Evolutionary conservation across 2,888 invertebrate species (phyloP).

Genomic region (Parelbella ahira): DNA sequence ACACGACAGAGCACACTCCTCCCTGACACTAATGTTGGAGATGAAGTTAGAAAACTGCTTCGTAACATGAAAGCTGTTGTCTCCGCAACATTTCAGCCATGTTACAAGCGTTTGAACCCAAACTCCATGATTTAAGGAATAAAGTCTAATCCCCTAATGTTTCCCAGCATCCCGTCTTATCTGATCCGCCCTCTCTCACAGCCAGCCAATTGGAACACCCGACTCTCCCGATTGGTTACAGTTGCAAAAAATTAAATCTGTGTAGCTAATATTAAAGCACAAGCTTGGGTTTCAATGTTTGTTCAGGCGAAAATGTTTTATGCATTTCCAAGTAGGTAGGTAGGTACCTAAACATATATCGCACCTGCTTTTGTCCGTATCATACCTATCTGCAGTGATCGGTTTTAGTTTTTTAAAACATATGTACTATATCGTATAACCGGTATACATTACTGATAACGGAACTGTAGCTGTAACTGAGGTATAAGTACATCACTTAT

Average conservation of each 20-base stretch:
- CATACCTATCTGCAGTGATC: too few relatives aligned
- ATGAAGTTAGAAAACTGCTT: conserved; percentile 30
- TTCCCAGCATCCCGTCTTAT: conserved; percentile 54
- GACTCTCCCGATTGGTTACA: conserved; percentile 65
- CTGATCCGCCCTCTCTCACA: conserved; percentile 50
- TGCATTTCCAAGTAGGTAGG: neutral
- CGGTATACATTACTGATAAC: too few relatives aligned
- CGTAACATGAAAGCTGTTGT: conserved; percentile 54
- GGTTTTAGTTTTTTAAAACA: too few relatives aligned
- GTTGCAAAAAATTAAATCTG: conserved; percentile 43
- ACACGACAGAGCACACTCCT: conserved; percentile 54
- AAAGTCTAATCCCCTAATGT: conserved; percentile 44
- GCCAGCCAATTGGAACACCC: conserved; percentile 51
- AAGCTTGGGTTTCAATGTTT: conserved; percentile 53
- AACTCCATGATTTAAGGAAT: conserved; percentile 46
- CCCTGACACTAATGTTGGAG: conserved; percentile 53
- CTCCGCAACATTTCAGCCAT: conserved; percentile 51
- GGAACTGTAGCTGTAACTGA: too few relatives aligned
- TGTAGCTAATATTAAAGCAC: conserved; percentile 47
- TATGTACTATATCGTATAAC: too few relatives aligned
- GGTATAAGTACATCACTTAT: too few relatives aligned
- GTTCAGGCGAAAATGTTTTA: conserved; percentile 23
- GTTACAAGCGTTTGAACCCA: conserved; percentile 45
- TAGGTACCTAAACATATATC: neutral
- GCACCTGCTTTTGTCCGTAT: too few relatives aligned